These are phyloP conservation scores for Blera fallax DNA, from an alignment of 2,888 invertebrate genomes.

Conservation along the genomic window DNA sequence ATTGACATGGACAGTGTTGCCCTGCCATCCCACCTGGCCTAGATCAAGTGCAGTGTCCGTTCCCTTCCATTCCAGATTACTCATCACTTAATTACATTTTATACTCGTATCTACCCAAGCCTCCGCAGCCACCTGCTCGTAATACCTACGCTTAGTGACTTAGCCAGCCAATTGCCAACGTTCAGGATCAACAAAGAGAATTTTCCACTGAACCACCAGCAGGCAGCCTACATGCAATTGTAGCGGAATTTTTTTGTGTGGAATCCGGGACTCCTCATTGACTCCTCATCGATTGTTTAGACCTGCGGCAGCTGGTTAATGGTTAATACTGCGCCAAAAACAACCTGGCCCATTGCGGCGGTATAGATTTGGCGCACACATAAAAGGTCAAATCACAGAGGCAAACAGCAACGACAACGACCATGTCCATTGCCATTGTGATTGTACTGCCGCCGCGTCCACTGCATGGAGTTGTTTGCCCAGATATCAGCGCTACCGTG, in stretches of 20 bases:
- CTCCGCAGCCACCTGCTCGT: conserved; percentile 42
- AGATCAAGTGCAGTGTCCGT: conserved; percentile 2
- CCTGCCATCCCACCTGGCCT: conserved; percentile 19
- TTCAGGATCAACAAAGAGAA: conserved; percentile 51
- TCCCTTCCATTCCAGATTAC: conserved; percentile 43
- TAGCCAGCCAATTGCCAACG: conserved; percentile 27
- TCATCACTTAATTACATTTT: conserved; percentile 52
- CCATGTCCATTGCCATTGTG: not conserved
- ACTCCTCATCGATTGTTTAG: conserved; percentile 51
- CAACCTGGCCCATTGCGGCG: conserved; percentile 30
- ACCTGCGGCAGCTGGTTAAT: conserved; percentile 40
- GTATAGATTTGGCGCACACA: conserved; percentile 64
- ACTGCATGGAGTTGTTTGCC: conserved; percentile 48
- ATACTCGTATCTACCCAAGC: conserved; percentile 17
- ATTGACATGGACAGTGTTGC: not conserved
- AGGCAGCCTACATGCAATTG: conserved; percentile 56
- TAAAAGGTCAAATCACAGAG: conserved; percentile 68
- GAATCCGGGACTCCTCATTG: conserved; percentile 61
- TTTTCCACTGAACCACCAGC: conserved; percentile 5
- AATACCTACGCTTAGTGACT: conserved; percentile 20
- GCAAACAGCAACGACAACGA: conserved; percentile 2
- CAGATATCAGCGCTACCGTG: conserved; percentile 48
- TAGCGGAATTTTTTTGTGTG: conserved; percentile 58
- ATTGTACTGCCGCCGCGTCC: not conserved
- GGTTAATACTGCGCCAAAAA: conserved; percentile 50